Percentiles rank a stretch among this genome's conserved stretches.
phyloP scores from a whole-genome alignment of 2,113 vertebrate genomes.

The Mormoops blainvillei region DNA sequence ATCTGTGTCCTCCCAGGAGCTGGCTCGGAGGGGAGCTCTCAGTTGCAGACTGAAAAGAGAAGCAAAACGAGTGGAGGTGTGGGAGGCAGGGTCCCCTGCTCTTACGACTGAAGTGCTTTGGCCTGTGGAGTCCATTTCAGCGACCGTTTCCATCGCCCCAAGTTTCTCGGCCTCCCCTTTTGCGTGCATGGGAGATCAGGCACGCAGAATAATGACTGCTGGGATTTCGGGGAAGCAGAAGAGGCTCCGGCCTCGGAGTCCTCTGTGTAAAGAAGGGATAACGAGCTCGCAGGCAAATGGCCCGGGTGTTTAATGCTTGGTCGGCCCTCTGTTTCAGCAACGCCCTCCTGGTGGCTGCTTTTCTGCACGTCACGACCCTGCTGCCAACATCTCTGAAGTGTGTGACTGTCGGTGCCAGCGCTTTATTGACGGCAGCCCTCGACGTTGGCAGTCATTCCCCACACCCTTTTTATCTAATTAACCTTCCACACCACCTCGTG shows the following conservation, averaged over 20 bases:
- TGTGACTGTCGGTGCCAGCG: neutral
- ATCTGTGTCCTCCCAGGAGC: neutral
- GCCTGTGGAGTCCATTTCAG: neutral
- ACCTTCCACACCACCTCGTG: neutral
- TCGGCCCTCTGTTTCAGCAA: neutral
- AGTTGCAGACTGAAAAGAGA: neutral
- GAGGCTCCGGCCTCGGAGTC: neutral
- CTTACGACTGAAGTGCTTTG: neutral
- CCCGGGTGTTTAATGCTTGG: accelerated
- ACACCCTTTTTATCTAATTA: neutral
- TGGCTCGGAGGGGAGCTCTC: neutral
- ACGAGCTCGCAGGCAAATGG: neutral
- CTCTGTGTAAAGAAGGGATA: neutral
- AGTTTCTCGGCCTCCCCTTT: neutral
- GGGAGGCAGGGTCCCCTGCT: neutral
- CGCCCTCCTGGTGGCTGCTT: neutral
- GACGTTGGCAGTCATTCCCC: neutral
- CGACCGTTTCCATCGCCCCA: neutral
- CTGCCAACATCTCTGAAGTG: neutral
- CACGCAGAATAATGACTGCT: neutral
- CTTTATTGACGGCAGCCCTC: neutral
- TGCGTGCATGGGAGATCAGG: neutral
- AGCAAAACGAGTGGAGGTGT: accelerated
- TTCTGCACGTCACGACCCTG: accelerated
- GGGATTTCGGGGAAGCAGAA: neutral